Percentiles rank a stretch among this genome's conserved stretches.
Conservation (phyloP, 2,888 invertebrate species). For the Hirudinaria manillensis region DNA sequence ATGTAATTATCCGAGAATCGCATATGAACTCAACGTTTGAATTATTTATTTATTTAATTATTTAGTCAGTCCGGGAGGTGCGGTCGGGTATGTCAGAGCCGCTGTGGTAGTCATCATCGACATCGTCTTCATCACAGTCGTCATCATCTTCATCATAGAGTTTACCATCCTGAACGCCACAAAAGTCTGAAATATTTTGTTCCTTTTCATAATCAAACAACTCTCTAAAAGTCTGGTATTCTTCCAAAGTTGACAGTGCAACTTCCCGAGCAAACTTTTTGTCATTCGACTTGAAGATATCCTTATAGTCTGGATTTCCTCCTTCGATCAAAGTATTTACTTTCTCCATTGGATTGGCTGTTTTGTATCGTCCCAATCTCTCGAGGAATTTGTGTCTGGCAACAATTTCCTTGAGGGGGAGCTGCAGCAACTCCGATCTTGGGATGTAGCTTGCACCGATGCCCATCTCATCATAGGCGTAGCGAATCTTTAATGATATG, state of each 20-base stretch:
- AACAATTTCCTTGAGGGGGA: slow-evolving; percentile 2
- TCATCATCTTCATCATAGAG: not conserved
- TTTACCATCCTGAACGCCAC: too few species aligned
- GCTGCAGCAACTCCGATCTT: not conserved
- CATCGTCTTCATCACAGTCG: not conserved
- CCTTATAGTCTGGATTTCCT: not conserved
- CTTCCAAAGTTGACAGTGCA: not conserved
- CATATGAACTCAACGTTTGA: too few species aligned
- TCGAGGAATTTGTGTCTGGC: slow-evolving; percentile 29
- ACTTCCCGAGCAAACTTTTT: not conserved
- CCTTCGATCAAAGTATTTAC: not conserved
- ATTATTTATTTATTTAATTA: too few species aligned
- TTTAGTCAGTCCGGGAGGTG: not conserved
- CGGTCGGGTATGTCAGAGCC: not conserved
- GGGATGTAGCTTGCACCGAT: not conserved
- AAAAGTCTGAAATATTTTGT: not conserved
- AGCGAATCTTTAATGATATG: slow-evolving; percentile 9
- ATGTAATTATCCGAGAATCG: too few species aligned
- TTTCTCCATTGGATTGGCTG: not conserved
- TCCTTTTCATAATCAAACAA: not conserved
- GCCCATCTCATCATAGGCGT: slow-evolving; percentile 22
- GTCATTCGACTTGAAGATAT: not conserved
- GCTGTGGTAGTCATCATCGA: not conserved
- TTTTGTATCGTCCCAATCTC: slow-evolving; percentile 21
- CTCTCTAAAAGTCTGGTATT: not conserved